Evolutionary conservation across 2,888 invertebrate genomes (phyloP), one percentile per base, ranked within the genome.

Genomic region (Mimachlamys varia): DNA sequence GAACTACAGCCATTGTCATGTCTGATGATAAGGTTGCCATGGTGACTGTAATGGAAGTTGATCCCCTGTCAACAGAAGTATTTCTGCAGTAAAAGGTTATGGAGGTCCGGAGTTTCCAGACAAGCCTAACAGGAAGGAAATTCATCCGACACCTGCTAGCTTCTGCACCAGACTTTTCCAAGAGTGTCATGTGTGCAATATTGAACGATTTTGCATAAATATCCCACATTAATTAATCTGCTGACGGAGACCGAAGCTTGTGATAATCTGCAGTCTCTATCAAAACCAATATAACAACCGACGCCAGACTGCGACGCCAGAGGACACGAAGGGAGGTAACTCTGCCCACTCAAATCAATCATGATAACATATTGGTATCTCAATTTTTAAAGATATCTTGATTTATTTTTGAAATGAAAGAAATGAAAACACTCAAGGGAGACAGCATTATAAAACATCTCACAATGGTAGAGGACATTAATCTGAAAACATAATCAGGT

Each of bases 21-120:
- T 76, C 33, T 76, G 76, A 10, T 27, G 76, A 76, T 76, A 76
- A 76, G 33, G 76, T 76, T 76, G 76, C 22, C 76, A 76, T 76
- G 12, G 33, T 33, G 13, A 76, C 76, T 10, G 33, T 33, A 27
- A 76, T 27, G 76, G 53, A 76, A 62, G 22, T 3, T 76, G 76
- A 33, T 27, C 27, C 27, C 12, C 12, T 33, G 76, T 76, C 76
- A 76, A 33, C 33, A 76, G 27, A 33, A 27, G 27, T 5, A 76
- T 12, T 76, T 27, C 76, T 76, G 4, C 12, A 76, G 76, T 76
- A 76, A 76, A 33, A 76, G 76, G 76, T 27, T 22, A n/a, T 19
- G 58, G n/a, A 76, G 17, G 62, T 22, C 27, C 33, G 0, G 27
- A 76, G 76, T 76, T 76, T 33, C 33, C 27, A 33, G 76, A 76